Base-by-base conservation (phyloP, 2,888 invertebrate species). In the Melinopterus prodromus region DNA sequence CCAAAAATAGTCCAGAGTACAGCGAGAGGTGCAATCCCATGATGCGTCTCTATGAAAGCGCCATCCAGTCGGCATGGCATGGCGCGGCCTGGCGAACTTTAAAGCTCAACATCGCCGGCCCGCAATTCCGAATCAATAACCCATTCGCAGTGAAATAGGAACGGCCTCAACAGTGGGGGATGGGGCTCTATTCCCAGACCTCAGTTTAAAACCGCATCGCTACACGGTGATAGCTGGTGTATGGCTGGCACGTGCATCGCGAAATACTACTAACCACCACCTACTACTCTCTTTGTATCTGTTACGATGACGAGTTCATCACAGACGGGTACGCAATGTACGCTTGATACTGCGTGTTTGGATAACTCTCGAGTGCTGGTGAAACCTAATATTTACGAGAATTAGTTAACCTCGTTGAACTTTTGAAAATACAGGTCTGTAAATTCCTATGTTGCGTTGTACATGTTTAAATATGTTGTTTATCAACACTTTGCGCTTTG, bases 161-260 rank as follows among this genome's bases (percentile, higher is more conserved):
- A 53, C 53, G 7, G 53, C 53, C 53, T 53, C 53, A 53, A 53
- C 37, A 38, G 36, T 36, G 79, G 77, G 71, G 69, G 37, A 69
- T 72, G 80, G 80, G 80, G 80, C 74, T 71, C 77, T 70, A 72
- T 80, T 74, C 77, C 80, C 80, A 77, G 80, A 80, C 80, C 80
- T 80, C 72, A 72, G 70, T 53, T 76, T 36, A 37, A 76, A 14
- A 37, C 37, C 16, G 76, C 37, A 15, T 4, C 53, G 53, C 53
- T 53, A 9, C 5, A 53, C 53, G 53, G 53, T 53, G 9, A 53
- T 53, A 15, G 16, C 16, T 76, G n/a, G 76, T 76, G 14, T 36
- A 26, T 72, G 76, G 53, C 53, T 14, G 53, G 53, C 76, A 37
- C 76, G 76, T 38, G 53, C 53, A 53, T 53, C 53, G 53, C 53